Evolutionary conservation across 1,140 invertebrate species (phyloP), one percentile per base, ranked within the genome.

Genomic region (Drosophila kepulauana): DNA sequence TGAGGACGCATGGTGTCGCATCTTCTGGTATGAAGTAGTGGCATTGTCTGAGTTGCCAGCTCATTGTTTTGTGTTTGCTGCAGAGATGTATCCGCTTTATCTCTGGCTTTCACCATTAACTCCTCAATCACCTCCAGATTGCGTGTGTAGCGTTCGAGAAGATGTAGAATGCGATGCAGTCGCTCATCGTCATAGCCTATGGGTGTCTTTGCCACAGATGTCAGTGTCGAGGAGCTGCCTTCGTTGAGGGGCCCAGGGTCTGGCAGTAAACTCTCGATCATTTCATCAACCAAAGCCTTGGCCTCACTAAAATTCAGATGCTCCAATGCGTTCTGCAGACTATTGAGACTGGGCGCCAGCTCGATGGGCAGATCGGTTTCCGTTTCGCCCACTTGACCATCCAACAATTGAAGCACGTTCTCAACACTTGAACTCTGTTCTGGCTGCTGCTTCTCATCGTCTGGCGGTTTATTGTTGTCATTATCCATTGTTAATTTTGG

Each of bases 51-150:
- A 1, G 80, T 88, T 11, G 54, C 79, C 5, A 80, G 52, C 0
- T 88, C 84, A 10, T 28, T 16, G 1, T 43, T 43, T 16, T 80
- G 56, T 1, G 33, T 33, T 11, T 52, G 3, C n/a, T 67, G 20
- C 11, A 16, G 4, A 10, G 33, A n/a, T 11, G 30, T 38, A 38
- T n/a, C 28, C 30, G 11, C 30, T 25, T 7, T 49, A n/a, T 2
- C n/a, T 1, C 6, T 28, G 8, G 28, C 15, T 33, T 13, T 11
- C 28, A 28, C 30, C 7, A 71, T 16, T 5, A 64, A 65, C 15
- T 74, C 51, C 51, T 79, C 78, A n/a, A 73, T 70, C 0, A 13
- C 46, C n/a, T 89, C 75, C 49, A 90, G 38, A 30, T 81, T 79
- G 33, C 51, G 43, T 5, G 85, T 66, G 46, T 81, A 81, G 5